Evolutionary conservation across 1,140 invertebrate species (phyloP), one percentile per base, ranked within the genome.

Genomic region (Caligus rogercresseyi): DNA sequence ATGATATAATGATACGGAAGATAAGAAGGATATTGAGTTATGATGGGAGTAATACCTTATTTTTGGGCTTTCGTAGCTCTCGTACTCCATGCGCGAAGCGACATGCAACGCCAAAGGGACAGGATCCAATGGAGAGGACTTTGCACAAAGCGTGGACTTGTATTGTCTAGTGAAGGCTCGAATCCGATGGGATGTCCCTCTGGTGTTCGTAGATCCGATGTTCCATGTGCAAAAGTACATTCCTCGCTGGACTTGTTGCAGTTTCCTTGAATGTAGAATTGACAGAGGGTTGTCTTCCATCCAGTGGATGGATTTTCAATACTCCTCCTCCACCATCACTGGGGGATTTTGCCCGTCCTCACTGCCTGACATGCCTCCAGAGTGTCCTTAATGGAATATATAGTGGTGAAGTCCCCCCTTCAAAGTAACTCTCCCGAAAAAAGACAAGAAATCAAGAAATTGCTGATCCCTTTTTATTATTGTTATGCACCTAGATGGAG

Each of bases 161-260:
- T 13, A 51, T 51, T 51, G n/a, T 51, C 43, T n/a, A 11, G 11
- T 20, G 55, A 57, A 7, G 21, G 16, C 20, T 23, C 16, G 25
- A 23, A 20, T n/a, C n/a, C 23, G 15, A 57, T 23, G 7, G 16
- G n/a, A n/a, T n/a, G 3, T 16, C 55, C 55, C 16, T n/a, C 55
- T 7, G 16, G 16, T 7, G 16, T 57, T 23, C 55, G 55, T 24
- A 57, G 23, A 7, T 57, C 16, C 16, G 16, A 19, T 23, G 55
- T 57, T 3, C 55, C 55, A 57, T 57, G 55, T 16, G 55, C 55
- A 14, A 23, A 57, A 2, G 23, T 3, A 15, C 55, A 57, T 16
- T 57, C n/a, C 16, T 57, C 55, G n/a, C n/a, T n/a, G 21, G 16
- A 20, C 16, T 57, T 57, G 20, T 57, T 23, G 23, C 55, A 57